Base-by-base conservation (phyloP, 1,140 invertebrate species). In the Atopsyche davidsoni region DNA sequence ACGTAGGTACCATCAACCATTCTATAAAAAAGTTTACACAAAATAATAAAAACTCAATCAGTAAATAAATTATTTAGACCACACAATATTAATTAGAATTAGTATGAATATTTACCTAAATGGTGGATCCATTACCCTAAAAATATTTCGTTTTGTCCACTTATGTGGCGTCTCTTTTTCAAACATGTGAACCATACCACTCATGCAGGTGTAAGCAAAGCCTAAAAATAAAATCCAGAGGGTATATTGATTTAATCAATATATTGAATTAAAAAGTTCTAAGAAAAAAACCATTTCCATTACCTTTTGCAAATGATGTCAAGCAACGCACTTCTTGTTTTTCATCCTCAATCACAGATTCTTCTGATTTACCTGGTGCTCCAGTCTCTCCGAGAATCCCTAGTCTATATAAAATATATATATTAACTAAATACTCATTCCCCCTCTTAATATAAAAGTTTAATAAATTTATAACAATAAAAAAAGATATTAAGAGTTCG, bases 131-230 rank as follows among this genome's bases (percentile, higher is more conserved):
- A 77, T 79, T 28, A 84, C 69, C 25, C 69, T 61, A 34, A 75
- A 82, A 3, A 82, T 56, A 46, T 79, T 77, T 56, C 77, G 74
- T 53, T 81, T 83, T 2, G 66, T 65, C 61, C 78, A 85, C 52
- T 75, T 77, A 55, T 79, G 71, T 1, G 65, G 71, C 0, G 75
- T 75, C 51, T 79, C 76, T 56, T 79, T 82, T 61, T 85, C 82
- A 60, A 81, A 86, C 35, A 85, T 67, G 18, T 82, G 65, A 0
- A 86, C 73, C 16, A 64, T 77, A n/a, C 81, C 79, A 9, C 61
- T 67, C 16, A 78, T 77, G 51, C 72, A 77, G 0, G 74, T 76
- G 58, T 75, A 82, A 0, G 71, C 77, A 58, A 86, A 82, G 1
- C 83, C 82, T 70, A 25, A 32, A 16, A 55, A 58, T 24, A 42